phyloP scores from a whole-genome alignment of 2,888 invertebrate species.

The Deroplatys truncata region DNA sequence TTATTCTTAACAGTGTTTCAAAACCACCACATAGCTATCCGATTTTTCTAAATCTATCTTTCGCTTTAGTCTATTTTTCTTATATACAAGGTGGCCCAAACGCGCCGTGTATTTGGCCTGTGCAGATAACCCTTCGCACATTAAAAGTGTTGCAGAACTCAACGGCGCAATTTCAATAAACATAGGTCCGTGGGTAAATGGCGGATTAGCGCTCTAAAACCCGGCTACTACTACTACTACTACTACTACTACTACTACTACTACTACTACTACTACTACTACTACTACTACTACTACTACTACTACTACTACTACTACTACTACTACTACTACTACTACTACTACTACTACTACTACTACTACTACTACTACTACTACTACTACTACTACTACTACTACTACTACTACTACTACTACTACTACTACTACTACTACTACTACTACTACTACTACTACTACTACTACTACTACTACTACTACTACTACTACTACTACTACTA shows the following conservation, averaged over 20 bases:
- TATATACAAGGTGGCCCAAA: no score
- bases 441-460: slow-evolving; percentile 6
- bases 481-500: slow-evolving; percentile 6
- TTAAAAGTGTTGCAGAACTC: no score
- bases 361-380: slow-evolving; percentile 6
- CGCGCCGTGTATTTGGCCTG: no score
- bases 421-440: slow-evolving; percentile 6
- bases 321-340: slow-evolving; percentile 6
- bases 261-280: slow-evolving; percentile 6
- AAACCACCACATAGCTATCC: no score
- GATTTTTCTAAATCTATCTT: no score
- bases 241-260: slow-evolving; percentile 6
- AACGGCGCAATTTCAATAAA: no score
- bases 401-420: slow-evolving; percentile 6
- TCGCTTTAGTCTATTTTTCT: no score
- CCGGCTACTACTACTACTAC: slow-evolving; percentile 6
- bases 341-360: slow-evolving; percentile 6
- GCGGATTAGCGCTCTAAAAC: no score
- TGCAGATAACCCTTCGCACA: no score
- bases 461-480: slow-evolving; percentile 6
- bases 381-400: slow-evolving; percentile 2
- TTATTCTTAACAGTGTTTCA: no score
- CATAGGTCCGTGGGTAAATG: no score
- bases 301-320: slow-evolving; percentile 4
- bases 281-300: slow-evolving; percentile 6